Base-by-base conservation (phyloP, 1,140 invertebrate species). In the Penaeus vannamei region DNA sequence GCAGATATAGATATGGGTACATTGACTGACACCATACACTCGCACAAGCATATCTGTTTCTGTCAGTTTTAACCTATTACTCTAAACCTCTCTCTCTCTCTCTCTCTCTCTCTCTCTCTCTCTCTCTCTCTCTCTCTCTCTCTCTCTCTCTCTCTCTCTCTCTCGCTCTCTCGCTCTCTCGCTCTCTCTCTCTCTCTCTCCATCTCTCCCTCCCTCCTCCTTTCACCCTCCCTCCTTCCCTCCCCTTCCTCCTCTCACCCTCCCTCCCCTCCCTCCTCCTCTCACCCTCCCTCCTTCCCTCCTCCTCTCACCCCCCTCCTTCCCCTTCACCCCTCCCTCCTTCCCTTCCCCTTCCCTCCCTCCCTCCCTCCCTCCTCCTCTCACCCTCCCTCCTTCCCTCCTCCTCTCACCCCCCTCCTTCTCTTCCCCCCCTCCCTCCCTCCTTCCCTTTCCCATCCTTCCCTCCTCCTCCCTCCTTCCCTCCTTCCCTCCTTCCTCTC, bases 51-150 rank as follows among this genome's bases (percentile, higher is more conserved):
- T 42, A 42, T 42, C 36, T 42, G 3, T 42, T 42, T 42, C 36
- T 42, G 8, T 42, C 36, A 42, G 0, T 42, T 42, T 42, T 42
- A 42, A 42, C 36, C 36, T 7, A 42, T 42, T 42, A 42, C 36
- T 7, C n/a, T n/a, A n/a, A n/a, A 7, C 36, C 0, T 7, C 36
- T 7, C 36, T 5, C 1, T 5, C 5, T 53, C 42, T 10, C 32
- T 36, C 4, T 7, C 62, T 66, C 62, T 26, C n/a, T 20, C 20
- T 66, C 20, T 26, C 62, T 32, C 42, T 66, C 20, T 60, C 59
- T 61, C 22, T 60, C 79, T 26, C 42, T 20, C 59, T 83, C 59
- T 60, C 59, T 80, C 77, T 36, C 59, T 36, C 77, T 53, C 77
- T 26, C 42, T 80, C 20, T n/a, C 26, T n/a, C 46, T 36, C 46